phyloP scores from a whole-genome alignment of 2,888 invertebrate genomes.

The Nymphalis polychloros region DNA sequence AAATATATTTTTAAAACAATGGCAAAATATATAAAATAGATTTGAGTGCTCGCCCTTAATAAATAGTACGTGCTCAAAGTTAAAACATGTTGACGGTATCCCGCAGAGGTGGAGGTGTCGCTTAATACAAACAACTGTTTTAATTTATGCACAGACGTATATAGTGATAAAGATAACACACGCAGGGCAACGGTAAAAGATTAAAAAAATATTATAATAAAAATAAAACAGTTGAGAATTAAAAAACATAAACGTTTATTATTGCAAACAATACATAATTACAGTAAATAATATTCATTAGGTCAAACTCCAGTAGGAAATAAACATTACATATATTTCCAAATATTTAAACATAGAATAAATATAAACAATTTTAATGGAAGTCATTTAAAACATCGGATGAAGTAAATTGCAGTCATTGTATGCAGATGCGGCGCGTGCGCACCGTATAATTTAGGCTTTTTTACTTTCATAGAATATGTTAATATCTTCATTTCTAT shows the following conservation, averaged over 20 bases:
- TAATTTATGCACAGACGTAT: conserved; percentile 54
- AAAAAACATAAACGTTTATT: too few relatives aligned
- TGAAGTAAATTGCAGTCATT: conserved; percentile 53
- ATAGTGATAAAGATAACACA: conserved; percentile 41
- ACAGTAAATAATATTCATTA: too few relatives aligned
- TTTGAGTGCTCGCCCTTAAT: conserved; percentile 39
- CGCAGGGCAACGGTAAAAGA: conserved; percentile 15
- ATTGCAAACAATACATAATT: neutral
- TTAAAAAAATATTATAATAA: neutral
- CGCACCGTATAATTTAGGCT: conserved; percentile 46
- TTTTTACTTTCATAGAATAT: conserved; percentile 53
- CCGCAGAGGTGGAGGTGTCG: conserved; percentile 50
- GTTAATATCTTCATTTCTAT: conserved; percentile 40
- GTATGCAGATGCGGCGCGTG: conserved; percentile 62
- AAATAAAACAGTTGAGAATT: too few relatives aligned
- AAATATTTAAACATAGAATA: neutral
- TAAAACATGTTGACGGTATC: conserved; percentile 39
- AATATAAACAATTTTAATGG: conserved; percentile 7
- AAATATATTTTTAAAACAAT: too few relatives aligned
- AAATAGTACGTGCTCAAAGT: conserved; percentile 37
- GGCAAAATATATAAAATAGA: neutral
- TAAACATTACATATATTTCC: neutral
- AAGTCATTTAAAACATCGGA: conserved; percentile 18
- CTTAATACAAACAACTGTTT: conserved; percentile 33
- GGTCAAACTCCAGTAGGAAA: too few relatives aligned